Percentiles rank a stretch among this genome's conserved stretches.
Conservation (phyloP, 2,113 vertebrate species). For the Crypturellus undulatus region DNA sequence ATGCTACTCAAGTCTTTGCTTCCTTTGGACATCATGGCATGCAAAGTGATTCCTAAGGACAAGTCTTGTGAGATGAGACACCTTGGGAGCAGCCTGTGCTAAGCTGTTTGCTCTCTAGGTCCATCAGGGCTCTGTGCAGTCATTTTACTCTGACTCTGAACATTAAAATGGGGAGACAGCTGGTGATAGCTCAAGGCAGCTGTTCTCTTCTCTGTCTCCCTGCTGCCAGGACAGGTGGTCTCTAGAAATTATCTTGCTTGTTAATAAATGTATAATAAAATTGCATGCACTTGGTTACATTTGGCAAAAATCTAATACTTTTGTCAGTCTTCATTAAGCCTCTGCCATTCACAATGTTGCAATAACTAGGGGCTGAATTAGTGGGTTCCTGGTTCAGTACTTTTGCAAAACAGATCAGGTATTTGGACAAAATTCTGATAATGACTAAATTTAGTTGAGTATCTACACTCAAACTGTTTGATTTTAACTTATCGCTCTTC, state of each 20-base stretch:
- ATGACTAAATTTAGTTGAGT: background rate
- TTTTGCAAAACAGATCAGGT: background rate
- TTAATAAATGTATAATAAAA: conserved; percentile 40
- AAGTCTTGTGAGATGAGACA: background rate
- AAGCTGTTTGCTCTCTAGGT: background rate
- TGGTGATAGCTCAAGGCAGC: conserved; percentile 19
- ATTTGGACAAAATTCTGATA: background rate
- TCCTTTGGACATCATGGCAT: background rate
- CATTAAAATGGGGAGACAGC: background rate
- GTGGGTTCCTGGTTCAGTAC: fast-evolving
- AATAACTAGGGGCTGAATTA: background rate
- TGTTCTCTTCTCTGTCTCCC: conserved; percentile 8
- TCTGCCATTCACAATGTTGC: background rate
- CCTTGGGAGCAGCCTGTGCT: background rate
- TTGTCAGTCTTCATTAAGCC: background rate
- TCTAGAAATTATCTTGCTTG: background rate
- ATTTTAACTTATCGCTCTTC: background rate
- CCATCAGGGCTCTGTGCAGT: background rate
- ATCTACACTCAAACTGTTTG: background rate
- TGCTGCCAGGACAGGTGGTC: conserved; percentile 23
- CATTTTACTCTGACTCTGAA: background rate
- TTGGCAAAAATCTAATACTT: conserved; percentile 22
- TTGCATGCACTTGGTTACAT: background rate
- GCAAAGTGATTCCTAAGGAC: background rate
- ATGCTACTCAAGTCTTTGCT: background rate